Evolutionary conservation across 2,113 vertebrate species (phyloP), one percentile per base, ranked within the genome.

Genomic region (Heloderma charlesbogerti): DNA sequence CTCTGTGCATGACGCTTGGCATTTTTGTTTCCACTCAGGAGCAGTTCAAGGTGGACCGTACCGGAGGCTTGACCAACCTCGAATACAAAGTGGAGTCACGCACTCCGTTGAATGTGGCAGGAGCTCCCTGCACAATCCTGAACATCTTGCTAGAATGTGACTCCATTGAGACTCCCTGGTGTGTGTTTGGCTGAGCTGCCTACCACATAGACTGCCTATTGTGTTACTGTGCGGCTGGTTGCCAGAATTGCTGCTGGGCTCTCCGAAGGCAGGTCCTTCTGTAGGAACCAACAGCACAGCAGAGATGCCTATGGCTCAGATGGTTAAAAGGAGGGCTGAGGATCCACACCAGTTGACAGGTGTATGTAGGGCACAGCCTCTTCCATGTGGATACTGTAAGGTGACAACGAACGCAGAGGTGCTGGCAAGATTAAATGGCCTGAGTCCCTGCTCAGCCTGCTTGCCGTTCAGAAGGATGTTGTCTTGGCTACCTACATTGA

Each of bases 1-100:
- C 60, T 84, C 15, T 0, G 0, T 16, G 54, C 69, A 13, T 86
- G 0, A 3, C 85, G 12, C 29, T 31, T 27, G 91, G 15, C 88
- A 60, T 66, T 94, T 10, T 84, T 90, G 45, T 90, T 84, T 16
- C 87, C 63, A 83, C 37, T 69, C 86, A 99, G 99, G 99, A 99
- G 5, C 99, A 99, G 95, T 99, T 99, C 92, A 99, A 99, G 93
- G 98, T 99, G 94, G 99, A 99, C 91, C 98, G 97, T 0, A 98
- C 98, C 18, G 99, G 99, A 51, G 99, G 99, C 12, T 96, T 99
- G 90, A 98, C 96, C 87, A 99, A 98, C 27, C 97, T 99, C n/a
- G 96, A 89, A 78, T 99, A 99, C 97, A 96, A 60, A 1, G 96
- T 99, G 37, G 99, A 98, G 84, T 98, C 98, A 91, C 97, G 97